These are phyloP conservation scores for Echeneis naucrates DNA, from an alignment of 2,797 vertebrate genomes.

Conservation along the genomic window DNA sequence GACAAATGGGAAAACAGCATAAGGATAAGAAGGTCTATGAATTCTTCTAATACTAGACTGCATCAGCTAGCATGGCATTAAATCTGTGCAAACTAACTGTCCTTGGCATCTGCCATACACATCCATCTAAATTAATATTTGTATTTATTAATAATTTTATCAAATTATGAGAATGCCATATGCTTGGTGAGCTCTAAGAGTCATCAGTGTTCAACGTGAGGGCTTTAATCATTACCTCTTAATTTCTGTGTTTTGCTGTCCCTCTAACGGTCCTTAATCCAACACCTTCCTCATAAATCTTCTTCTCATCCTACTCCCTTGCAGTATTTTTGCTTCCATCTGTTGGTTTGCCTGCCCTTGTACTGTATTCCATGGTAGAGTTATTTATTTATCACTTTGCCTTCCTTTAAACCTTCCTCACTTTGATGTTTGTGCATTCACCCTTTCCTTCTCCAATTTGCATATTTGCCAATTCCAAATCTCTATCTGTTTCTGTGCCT, in stretches of 20 bases:
- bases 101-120: constrained; percentile 5
- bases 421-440: constrained; percentile 19
- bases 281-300: constrained; percentile 39
- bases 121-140: constrained; percentile 23
- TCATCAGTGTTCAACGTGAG: constrained; percentile 38
- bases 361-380: constrained; percentile 19
- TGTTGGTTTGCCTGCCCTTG: constrained; percentile 17
- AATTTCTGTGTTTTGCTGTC: constrained; percentile 13
- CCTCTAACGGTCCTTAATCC: constrained; percentile 24
- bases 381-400: constrained; percentile 19
- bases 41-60: constrained; percentile 2
- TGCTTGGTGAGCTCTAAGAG: constrained; percentile 1
- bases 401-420: background rate
- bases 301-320: constrained; percentile 34
- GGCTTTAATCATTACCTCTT: constrained; percentile 27
- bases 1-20: constrained; percentile 11
- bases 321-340: constrained; percentile 26
- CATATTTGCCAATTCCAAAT: constrained; percentile 16
- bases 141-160: background rate
- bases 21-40: background rate
- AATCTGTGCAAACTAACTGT: constrained; percentile 23
- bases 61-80: constrained; percentile 21
- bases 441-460: constrained; percentile 12
- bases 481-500: background rate
- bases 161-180: constrained; percentile 2